Conservation (phyloP, 2,797 vertebrate genomes). For the Anguilla marmorata region DNA sequence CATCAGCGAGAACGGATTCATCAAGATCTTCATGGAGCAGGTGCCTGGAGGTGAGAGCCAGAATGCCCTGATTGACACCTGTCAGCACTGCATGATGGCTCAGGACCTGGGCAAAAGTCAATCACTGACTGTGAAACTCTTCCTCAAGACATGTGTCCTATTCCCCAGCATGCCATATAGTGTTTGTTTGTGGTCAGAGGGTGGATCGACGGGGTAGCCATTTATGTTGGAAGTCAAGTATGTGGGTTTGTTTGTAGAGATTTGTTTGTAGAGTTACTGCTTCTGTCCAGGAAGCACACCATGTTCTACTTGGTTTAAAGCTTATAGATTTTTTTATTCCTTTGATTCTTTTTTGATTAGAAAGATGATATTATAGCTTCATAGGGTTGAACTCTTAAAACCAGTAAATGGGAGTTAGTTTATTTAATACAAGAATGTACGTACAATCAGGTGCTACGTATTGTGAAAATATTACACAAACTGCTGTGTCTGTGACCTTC, state of each 20-base stretch:
- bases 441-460: not conserved
- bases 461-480: not conserved
- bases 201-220: not conserved
- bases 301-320: not conserved
- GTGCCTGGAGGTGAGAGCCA: conserved; percentile 90
- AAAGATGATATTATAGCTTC: not conserved
- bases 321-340: not conserved
- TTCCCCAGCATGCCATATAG: not conserved
- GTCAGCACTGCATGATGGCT: not conserved
- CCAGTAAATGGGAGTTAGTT: not conserved
- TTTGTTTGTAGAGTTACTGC: not conserved
- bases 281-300: not conserved
- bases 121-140: not conserved
- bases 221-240: not conserved
- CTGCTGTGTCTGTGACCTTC: not conserved
- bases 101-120: not conserved
- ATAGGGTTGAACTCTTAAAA: not conserved
- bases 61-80: not conserved
- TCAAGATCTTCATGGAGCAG: conserved; percentile 99
- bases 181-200: not conserved
- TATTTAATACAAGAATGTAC: not conserved
- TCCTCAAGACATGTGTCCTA: not conserved
- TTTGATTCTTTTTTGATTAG: not conserved
- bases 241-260: not conserved
- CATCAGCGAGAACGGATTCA: conserved; percentile 95